Conservation (phyloP, 2,888 invertebrate genomes). For the Orgyia antiqua region DNA sequence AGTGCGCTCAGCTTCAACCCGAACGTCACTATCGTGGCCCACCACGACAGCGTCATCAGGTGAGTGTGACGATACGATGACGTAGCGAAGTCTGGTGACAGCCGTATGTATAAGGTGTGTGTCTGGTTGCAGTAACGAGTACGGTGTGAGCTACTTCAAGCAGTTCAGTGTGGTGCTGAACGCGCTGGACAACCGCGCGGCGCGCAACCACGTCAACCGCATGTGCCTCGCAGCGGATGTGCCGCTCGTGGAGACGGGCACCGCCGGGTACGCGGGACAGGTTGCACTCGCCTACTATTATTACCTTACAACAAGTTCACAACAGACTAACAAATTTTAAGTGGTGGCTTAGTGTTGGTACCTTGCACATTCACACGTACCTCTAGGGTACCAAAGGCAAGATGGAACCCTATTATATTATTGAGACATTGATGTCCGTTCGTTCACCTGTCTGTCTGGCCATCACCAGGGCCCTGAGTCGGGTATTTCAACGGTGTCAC, state of each 20-base stretch:
- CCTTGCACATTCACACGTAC: no score
- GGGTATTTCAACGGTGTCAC: no score
- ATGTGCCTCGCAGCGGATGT: conserved; percentile 98
- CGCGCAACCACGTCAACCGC: conserved; percentile 98
- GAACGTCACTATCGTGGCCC: conserved; percentile 90
- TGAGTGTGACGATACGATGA: conserved; percentile 71
- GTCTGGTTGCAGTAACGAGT: conserved; percentile 91
- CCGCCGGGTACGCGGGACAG: conserved; percentile 98
- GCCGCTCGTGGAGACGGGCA: conserved; percentile 97
- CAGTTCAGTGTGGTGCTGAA: conserved; percentile 95
- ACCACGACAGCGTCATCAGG: conserved; percentile 96
- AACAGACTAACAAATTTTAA: no score
- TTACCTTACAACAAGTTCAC: no score
- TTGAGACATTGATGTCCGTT: no score
- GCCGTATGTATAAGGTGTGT: no score
- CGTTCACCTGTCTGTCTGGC: no score
- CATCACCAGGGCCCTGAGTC: no score
- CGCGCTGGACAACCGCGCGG: conserved; percentile 97
- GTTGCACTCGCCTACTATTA: conserved; percentile 33
- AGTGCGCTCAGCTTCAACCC: conserved; percentile 94
- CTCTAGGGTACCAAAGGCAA: no score
- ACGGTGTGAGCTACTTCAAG: conserved; percentile 94
- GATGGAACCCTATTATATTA: no score
- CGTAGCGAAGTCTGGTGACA: no score
- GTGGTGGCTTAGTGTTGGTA: no score